Evolutionary conservation across 1,140 invertebrate genomes (phyloP).

Genomic region (Apolygus lucorum): DNA sequence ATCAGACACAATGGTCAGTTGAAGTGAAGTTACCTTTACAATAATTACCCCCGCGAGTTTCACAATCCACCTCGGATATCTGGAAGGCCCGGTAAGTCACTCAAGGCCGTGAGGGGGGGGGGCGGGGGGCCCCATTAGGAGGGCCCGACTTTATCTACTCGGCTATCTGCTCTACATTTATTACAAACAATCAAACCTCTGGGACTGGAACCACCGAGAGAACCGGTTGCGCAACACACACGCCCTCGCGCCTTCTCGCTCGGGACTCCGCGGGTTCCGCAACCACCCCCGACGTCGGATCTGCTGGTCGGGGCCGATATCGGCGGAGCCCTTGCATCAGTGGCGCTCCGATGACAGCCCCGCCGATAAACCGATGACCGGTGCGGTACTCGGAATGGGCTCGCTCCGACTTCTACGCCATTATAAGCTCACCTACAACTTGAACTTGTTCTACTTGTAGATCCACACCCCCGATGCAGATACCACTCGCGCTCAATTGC

Average conservation of each 20-base stretch:
- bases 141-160: slow-evolving; percentile 3
- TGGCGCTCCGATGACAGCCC: slow-evolving; percentile 11
- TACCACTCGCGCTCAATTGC: too few species aligned
- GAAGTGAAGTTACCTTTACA: slow-evolving; percentile 13
- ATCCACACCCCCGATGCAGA: too few species aligned
- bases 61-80: neutral
- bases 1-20: slow-evolving; percentile 5
- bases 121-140: neutral
- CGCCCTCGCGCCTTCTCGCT: slow-evolving; percentile 13
- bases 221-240: slow-evolving; percentile 4
- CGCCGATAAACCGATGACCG: neutral
- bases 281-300: neutral
- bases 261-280: slow-evolving; percentile 8
- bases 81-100: slow-evolving; percentile 7
- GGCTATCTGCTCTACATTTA: slow-evolving; percentile 14
- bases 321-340: neutral
- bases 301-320: neutral
- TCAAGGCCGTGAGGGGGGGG: neutral
- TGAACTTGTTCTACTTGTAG: too few species aligned
- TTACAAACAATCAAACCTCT: slow-evolving; percentile 11
- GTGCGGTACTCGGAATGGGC: neutral
- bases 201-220: neutral
- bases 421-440: too few species aligned
- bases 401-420: neutral
- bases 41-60: slow-evolving; percentile 1